Conservation (phyloP, 64 coral and sea anemone genomes). For the Montipora cactus region DNA sequence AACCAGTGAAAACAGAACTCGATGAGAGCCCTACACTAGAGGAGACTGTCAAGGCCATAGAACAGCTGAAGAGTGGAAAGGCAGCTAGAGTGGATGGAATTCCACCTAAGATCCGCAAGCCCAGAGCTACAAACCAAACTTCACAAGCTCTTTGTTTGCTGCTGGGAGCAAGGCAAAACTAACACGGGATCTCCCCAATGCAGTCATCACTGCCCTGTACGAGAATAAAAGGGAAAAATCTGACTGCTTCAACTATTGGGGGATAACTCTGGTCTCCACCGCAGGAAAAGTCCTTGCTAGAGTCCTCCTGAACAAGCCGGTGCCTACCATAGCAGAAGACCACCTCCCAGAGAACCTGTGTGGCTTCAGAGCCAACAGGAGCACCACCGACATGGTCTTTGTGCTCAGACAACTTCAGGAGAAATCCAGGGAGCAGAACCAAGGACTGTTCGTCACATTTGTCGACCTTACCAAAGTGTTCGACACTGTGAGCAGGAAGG, state of each 20-base stretch:
- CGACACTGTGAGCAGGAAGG: neutral
- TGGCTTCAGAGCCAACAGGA: neutral
- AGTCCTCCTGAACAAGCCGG: neutral
- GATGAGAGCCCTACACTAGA: too few relatives aligned
- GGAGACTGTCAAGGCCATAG: too few relatives aligned
- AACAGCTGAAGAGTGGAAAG: too few relatives aligned
- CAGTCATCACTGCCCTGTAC: neutral
- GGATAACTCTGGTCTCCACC: constrained; percentile 1
- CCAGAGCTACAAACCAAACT: too few relatives aligned
- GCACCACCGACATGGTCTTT: neutral
- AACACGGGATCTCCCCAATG: neutral
- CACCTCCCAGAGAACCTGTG: constrained; percentile 7
- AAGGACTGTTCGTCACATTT: neutral
- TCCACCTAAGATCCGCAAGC: too few relatives aligned
- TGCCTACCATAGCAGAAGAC: neutral
- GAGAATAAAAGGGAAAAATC: neutral
- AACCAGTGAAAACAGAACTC: too few relatives aligned
- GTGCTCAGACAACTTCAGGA: neutral
- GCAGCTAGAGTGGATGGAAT: too few relatives aligned
- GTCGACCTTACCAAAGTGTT: neutral
- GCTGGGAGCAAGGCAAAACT: neutral
- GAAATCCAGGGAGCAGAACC: neutral
- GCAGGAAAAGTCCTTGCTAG: constrained; percentile 11
- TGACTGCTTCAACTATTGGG: neutral
- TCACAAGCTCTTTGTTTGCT: neutral